Base-by-base conservation (phyloP, 1,140 invertebrate species). In the Orchestia grillus region DNA sequence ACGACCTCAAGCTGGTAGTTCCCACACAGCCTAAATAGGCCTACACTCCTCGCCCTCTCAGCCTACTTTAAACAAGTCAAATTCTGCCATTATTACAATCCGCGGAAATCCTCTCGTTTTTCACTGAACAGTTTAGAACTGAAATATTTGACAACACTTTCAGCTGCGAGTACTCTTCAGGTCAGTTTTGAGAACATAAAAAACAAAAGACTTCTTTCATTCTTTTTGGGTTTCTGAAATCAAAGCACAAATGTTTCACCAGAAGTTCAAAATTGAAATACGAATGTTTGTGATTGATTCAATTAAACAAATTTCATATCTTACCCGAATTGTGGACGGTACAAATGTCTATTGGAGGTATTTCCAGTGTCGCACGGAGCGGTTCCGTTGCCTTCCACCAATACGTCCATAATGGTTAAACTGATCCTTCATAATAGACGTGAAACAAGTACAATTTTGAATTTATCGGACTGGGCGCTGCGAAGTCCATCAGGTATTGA, bases 61-160 rank as follows among this genome's bases (percentile, higher is more conserved):
- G 88, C 88, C 88, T 90, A 90, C 88, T 90, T 90, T 90, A 90
- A 90, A 90, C 88, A 90, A 90, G 88, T 90, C 88, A 90, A 90
- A 90, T 90, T 90, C 43, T 28, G 43, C 88, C 88, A 42, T 90
- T 90, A 90, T 90, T 90, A 42, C 88, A 90, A 90, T 90, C 88
- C 88, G 0, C 42, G 41, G 36, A 90, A 90, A 90, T 90, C 88
- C 43, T 42, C 88, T 90, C n/a, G 41, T 42, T 44, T 90, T 90
- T 43, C 6, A 8, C 6, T 3, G 88, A 23, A 90, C 28, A 90
- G 42, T 28, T 11, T 28, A 87, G 88, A 43, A 90, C 88, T 42
- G 62, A 77, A 77, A 77, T 77, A 77, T 77, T 77, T 77, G 62
- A 77, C 62, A 77, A 77, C 62, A 77, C 62, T 77, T 28, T 3